Evolutionary conservation across 2,797 vertebrate genomes (phyloP).

Genomic region (Catostomus latipinnis): DNA sequence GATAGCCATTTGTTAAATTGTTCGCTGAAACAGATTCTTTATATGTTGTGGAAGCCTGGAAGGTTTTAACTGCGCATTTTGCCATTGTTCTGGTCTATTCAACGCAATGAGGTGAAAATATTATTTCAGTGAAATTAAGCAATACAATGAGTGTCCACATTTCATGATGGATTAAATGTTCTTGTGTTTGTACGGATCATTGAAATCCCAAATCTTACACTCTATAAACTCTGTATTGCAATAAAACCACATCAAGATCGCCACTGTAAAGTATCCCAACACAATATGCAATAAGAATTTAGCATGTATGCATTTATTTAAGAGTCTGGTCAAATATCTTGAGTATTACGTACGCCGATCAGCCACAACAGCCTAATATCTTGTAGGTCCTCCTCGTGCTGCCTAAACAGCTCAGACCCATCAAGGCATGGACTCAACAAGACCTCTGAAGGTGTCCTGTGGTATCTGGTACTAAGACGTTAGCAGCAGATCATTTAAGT

Average conservation of each 20-base stretch:
- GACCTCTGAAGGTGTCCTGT: no score
- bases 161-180: not conserved
- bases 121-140: not conserved
- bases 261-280: not conserved
- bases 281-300: not conserved
- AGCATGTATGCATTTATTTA: not conserved
- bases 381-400: no score
- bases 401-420: no score
- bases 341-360: no score
- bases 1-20: not conserved
- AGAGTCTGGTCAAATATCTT: not conserved
- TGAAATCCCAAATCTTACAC: not conserved
- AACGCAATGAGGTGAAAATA: not conserved
- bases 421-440: no score
- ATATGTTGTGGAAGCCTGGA: not conserved
- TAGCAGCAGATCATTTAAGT: no score
- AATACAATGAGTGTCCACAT: not conserved
- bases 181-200: not conserved
- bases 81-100: not conserved
- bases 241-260: not conserved
- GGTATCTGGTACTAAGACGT: no score
- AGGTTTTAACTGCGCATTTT: constrained; percentile 13
- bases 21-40: constrained; percentile 1
- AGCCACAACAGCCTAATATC: no score
- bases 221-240: no score